Base-by-base conservation (phyloP, 37 sponge, comb jelly and placozoan genomes). In the Chondrosia reniformis region DNA sequence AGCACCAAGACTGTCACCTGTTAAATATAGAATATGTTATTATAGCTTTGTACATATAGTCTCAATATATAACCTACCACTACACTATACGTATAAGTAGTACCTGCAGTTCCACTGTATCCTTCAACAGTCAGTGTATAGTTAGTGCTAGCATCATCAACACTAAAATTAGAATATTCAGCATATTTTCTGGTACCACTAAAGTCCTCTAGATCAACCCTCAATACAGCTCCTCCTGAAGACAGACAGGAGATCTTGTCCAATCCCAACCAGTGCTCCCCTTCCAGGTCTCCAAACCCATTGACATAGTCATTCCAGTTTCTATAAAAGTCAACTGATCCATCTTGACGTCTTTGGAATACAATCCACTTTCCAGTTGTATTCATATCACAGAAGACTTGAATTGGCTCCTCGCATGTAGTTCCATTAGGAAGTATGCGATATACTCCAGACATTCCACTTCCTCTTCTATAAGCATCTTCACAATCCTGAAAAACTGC, bases 341-440 rank as follows among this genome's bases (percentile, higher is more conserved):
- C 72, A 39, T 69, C 41, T 7, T 69, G 42, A 4, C 72, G 32
- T 1, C 72, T 33, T 44, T 69, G 72, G 36, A 69, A 69, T 24
- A 69, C 72, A 0, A 44, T 69, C 72, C 72, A 69, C 42, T 44
- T 44, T 38, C 72, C 72, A 69, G 8, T 34, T 41, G 72, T 69
- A 36, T 69, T 44, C 72, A 69, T 69, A 44, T 69, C 72, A 34
- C 72, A 69, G 24, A 42, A 69, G 4, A 69, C 72, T 7, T 69
- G 44, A 69, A 69, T 43, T 33, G 72, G 72, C n/a, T n/a, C n/a
- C n/a, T n/a, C n/a, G n/a, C n/a, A n/a, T n/a, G n/a, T n/a, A n/a
- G n/a, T n/a, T n/a, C n/a, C n/a, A n/a, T n/a, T n/a, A n/a, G n/a
- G n/a, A n/a, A n/a, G n/a, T n/a, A n/a, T n/a, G n/a, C n/a, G n/a